Percentiles rank a stretch among this genome's conserved stretches.
Conservation (phyloP, 2,888 invertebrate genomes). For the Mythimna impura region DNA sequence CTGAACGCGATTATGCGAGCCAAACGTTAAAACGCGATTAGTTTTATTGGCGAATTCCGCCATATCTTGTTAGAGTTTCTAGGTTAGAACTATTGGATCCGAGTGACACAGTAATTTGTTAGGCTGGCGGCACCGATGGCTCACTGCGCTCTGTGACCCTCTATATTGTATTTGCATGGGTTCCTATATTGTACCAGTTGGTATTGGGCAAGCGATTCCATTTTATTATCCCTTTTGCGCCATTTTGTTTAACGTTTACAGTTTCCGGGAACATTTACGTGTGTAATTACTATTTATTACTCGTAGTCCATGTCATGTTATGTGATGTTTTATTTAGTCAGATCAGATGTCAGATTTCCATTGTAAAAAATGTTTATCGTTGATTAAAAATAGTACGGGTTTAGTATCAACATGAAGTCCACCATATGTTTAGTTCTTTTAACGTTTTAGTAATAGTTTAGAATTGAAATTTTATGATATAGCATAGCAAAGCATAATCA, state of each 20-base stretch:
- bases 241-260: conserved; percentile 41
- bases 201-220: conserved; percentile 12
- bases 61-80: not conserved
- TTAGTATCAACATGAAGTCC: conserved; percentile 32
- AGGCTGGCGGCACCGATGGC: conserved; percentile 9
- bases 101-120: conserved; percentile 22
- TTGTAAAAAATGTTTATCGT: conserved; percentile 21
- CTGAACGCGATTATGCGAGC: no score
- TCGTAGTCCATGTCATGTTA: conserved; percentile 16
- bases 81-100: not conserved
- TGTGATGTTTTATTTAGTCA: conserved; percentile 35
- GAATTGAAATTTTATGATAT: not conserved
- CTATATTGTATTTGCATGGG: conserved; percentile 5
- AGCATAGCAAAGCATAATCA: no score
- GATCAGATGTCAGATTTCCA: not conserved
- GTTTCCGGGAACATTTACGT: conserved; percentile 37
- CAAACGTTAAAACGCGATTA: no score
- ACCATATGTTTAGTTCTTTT: not conserved
- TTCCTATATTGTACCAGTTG: conserved; percentile 3
- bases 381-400: conserved; percentile 37
- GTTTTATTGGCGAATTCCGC: no score
- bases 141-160: not conserved
- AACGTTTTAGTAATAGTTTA: not conserved
- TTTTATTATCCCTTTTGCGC: conserved; percentile 43
- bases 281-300: conserved; percentile 47